These are phyloP conservation scores for Recurvirostra avosetta DNA, from an alignment of 2,113 vertebrate species.

Conservation along the genomic window DNA sequence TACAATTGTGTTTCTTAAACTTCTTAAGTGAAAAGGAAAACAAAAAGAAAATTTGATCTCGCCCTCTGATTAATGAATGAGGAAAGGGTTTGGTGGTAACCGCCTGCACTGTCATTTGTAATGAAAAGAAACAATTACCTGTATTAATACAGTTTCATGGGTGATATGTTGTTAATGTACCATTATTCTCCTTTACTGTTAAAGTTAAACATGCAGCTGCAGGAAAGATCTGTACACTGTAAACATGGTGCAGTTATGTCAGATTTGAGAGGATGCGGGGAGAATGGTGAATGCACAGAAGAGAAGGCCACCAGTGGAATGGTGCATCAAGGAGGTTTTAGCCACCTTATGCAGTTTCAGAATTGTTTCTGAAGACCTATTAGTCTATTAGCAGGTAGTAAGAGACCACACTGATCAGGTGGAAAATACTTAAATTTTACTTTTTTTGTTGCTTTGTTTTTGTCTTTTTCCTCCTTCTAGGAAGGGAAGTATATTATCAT, in stretches of 20 bases:
- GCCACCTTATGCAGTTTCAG: not conserved
- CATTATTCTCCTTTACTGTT: too few species aligned
- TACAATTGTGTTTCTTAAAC: not conserved
- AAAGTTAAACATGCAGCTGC: not conserved
- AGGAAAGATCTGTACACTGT: not conserved
- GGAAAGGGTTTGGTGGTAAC: not conserved
- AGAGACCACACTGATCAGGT: not conserved
- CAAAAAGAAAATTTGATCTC: not conserved
- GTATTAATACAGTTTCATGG: not conserved
- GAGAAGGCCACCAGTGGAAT: not conserved
- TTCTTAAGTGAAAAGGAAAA: not conserved
- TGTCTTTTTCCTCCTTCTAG: not conserved
- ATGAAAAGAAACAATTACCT: not conserved
- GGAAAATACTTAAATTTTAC: not conserved
- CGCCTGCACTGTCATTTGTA: not conserved
- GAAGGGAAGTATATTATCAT: not conserved
- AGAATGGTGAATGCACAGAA: not conserved
- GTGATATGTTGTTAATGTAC: not conserved
- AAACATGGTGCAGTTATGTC: not conserved
- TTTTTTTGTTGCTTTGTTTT: not conserved
- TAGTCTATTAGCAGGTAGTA: not conserved
- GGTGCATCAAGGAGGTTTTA: accelerated
- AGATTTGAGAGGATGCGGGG: not conserved
- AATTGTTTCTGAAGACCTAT: not conserved
- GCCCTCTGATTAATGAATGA: not conserved